Percentiles rank a stretch among this genome's conserved stretches.
phyloP scores from a whole-genome alignment of 2,113 vertebrate genomes.

The Corythornis cristatus region DNA sequence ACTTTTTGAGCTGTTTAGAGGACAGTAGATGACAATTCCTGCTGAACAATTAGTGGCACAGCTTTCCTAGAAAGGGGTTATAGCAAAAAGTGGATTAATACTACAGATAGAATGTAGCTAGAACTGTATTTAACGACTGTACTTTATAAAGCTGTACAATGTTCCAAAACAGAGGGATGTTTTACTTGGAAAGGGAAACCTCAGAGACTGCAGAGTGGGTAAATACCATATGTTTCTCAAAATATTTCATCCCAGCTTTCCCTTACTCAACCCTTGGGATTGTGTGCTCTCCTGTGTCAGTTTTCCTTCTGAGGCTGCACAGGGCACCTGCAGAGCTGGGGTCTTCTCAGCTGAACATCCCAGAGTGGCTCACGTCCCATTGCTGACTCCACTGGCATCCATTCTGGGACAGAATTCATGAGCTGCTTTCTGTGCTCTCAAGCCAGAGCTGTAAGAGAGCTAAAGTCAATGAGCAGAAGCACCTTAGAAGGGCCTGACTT shows the following conservation, averaged over 20 bases:
- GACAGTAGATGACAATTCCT: neutral
- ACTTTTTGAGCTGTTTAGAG: neutral
- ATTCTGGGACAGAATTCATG: neutral
- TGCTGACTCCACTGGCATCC: neutral
- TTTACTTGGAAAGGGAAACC: neutral
- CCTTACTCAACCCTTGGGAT: neutral
- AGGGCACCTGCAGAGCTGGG: rapidly evolving
- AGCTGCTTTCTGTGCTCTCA: neutral
- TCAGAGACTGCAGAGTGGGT: neutral
- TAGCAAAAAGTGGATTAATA: neutral
- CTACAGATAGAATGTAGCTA: neutral
- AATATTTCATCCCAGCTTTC: neutral
- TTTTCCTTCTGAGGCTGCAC: neutral
- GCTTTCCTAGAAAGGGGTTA: neutral
- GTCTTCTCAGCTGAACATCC: neutral
- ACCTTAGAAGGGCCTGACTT: neutral
- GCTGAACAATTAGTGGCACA: neutral
- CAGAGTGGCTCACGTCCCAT: neutral
- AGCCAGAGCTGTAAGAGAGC: neutral
- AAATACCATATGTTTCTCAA: neutral
- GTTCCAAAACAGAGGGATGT: neutral
- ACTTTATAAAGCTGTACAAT: neutral
- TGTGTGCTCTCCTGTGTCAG: neutral
- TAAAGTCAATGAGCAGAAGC: neutral
- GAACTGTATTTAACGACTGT: neutral